Conservation (phyloP, 2,888 invertebrate genomes). For the Vanessa cardui region DNA sequence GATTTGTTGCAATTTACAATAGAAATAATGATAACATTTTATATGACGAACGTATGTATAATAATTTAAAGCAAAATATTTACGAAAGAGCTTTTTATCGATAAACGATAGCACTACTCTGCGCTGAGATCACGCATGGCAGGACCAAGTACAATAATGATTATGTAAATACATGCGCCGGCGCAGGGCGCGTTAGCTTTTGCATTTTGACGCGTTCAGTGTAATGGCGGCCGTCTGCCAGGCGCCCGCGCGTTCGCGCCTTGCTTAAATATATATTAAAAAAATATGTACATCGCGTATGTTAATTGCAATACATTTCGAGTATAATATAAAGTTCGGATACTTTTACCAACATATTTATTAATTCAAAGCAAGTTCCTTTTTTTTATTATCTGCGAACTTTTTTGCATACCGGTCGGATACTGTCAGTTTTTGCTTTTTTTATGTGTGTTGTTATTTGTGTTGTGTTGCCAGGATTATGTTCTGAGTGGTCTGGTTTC, state of each 20-base stretch:
- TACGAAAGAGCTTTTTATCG: slow-evolving; percentile 34
- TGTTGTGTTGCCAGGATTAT: slow-evolving; percentile 20
- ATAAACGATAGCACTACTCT: slow-evolving; percentile 35
- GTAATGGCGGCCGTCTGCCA: slow-evolving; percentile 70
- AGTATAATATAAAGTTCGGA: neutral
- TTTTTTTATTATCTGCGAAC: slow-evolving; percentile 16
- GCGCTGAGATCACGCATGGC: slow-evolving; percentile 45
- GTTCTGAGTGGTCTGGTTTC: slow-evolving; percentile 17
- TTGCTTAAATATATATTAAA: slow-evolving; percentile 32
- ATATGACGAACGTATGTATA: no score
- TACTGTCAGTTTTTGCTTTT: slow-evolving; percentile 15
- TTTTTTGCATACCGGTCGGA: slow-evolving; percentile 29
- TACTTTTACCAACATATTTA: slow-evolving; percentile 5
- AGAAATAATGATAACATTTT: no score
- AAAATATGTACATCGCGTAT: slow-evolving; percentile 16
- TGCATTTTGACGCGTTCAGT: slow-evolving; percentile 61
- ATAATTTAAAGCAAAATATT: slow-evolving; percentile 11
- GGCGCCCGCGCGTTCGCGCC: slow-evolving; percentile 65
- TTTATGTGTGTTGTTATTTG: slow-evolving; percentile 18
- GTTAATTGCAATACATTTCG: neutral
- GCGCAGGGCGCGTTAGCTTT: slow-evolving; percentile 55
- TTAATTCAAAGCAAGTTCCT: neutral
- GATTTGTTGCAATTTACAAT: no score
- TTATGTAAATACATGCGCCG: slow-evolving; percentile 69
- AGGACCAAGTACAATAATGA: slow-evolving; percentile 69